phyloP scores from a whole-genome alignment of 2,113 vertebrate species.

The Gallinago undulata region DNA sequence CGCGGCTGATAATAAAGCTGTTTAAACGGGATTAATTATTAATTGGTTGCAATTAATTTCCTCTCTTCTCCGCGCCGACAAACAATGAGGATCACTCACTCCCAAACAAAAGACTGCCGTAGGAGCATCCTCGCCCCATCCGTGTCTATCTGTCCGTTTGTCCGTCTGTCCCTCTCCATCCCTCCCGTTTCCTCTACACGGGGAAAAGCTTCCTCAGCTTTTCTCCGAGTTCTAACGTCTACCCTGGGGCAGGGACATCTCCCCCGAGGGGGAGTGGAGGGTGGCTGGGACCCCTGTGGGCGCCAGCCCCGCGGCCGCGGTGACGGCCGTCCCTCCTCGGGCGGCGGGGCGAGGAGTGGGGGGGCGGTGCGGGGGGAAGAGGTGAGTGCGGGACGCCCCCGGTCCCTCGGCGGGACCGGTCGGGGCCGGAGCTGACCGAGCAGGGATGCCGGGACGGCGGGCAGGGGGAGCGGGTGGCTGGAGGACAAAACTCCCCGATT shows the following conservation, averaged over 20 bases:
- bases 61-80: constrained; percentile 58
- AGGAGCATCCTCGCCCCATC: not conserved
- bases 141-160: not conserved
- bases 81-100: constrained; percentile 57
- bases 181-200: not conserved
- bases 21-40: constrained; percentile 88
- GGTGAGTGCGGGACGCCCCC: not conserved
- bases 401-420: not conserved
- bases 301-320: not conserved
- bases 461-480: not conserved
- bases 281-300: not conserved
- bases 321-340: not conserved
- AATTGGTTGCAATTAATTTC: constrained; percentile 88
- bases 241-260: not conserved
- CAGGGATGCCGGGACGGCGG: not conserved
- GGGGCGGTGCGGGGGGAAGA: too few species aligned
- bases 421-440: not conserved
- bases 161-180: not conserved
- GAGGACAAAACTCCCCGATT: not conserved
- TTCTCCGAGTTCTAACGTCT: not conserved
- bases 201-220: not conserved
- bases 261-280: too few species aligned
- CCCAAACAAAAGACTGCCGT: constrained; percentile 68
- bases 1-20: constrained; percentile 77
- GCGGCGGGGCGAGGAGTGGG: not conserved